Percentiles rank a stretch among this genome's conserved stretches.
phyloP scores from a whole-genome alignment of 2,797 vertebrate genomes.

The Diceros bicornis region DNA sequence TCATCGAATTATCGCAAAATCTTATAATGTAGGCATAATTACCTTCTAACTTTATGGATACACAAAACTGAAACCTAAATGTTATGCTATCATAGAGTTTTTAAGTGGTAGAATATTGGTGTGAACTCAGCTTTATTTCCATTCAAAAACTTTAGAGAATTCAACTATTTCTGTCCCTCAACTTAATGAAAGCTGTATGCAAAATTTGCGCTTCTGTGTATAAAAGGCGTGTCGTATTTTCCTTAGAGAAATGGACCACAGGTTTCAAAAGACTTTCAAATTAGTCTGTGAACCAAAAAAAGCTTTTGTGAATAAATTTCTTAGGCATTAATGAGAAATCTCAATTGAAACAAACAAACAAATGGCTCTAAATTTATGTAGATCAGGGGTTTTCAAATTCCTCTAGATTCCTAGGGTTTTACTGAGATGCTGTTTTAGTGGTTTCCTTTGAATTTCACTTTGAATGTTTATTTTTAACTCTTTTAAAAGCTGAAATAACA shows the following conservation, averaged over 20 bases:
- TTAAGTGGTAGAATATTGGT: background rate
- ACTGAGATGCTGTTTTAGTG: background rate
- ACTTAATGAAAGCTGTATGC: background rate
- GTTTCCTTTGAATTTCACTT: constrained; percentile 42
- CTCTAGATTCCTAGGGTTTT: background rate
- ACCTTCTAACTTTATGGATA: background rate
- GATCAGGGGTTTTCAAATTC: background rate
- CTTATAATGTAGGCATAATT: background rate
- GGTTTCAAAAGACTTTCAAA: background rate
- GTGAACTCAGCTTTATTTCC: background rate
- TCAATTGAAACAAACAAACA: background rate
- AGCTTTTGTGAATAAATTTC: background rate
- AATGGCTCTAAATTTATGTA: background rate
- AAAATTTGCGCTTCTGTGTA: background rate
- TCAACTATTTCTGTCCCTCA: background rate
- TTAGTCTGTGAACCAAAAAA: background rate
- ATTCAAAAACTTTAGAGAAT: background rate
- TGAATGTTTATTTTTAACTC: constrained; percentile 57
- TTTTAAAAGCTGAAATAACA: background rate
- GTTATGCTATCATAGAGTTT: background rate
- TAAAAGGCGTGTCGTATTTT: background rate
- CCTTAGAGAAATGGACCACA: background rate
- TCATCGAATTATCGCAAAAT: background rate
- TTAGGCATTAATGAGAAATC: background rate
- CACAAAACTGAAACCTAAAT: background rate